These are phyloP conservation scores for Neolamprologus modestus DNA, from an alignment of 2,113 vertebrate genomes.

Conservation along the genomic window DNA sequence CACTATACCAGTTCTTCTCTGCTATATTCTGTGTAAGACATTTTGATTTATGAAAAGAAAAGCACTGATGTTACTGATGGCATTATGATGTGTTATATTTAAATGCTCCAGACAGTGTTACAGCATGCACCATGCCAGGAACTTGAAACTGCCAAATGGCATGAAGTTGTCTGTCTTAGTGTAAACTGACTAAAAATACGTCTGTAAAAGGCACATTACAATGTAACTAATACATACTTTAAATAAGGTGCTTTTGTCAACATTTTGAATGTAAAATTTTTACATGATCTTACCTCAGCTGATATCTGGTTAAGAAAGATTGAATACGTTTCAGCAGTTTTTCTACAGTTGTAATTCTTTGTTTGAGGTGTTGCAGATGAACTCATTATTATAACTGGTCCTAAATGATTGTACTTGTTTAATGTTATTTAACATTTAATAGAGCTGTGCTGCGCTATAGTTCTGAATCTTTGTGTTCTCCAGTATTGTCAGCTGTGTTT, in stretches of 20 bases:
- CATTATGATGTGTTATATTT: not conserved
- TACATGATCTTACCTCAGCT: not conserved
- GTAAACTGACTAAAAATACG: not conserved
- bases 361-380: not conserved
- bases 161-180: not conserved
- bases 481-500: not conserved
- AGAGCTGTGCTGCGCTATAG: rapidly evolving
- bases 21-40: not conserved
- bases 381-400: not conserved
- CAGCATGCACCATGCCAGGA: not conserved
- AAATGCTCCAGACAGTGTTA: not conserved
- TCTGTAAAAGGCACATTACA: not conserved
- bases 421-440: not conserved
- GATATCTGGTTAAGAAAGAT: not conserved
- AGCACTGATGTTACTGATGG: not conserved
- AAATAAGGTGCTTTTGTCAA: not conserved
- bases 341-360: not conserved
- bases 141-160: not conserved
- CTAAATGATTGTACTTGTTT: not conserved
- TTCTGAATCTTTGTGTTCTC: not conserved
- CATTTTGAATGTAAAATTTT: not conserved
- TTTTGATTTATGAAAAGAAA: not conserved
- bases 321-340: not conserved
- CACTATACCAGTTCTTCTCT: rapidly evolving
- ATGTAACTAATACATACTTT: not conserved